Percentiles rank a stretch among this genome's conserved stretches.
These are phyloP conservation scores for Scyliorhinus canicula DNA, from an alignment of 2,797 vertebrate genomes.

Conservation along the genomic window DNA sequence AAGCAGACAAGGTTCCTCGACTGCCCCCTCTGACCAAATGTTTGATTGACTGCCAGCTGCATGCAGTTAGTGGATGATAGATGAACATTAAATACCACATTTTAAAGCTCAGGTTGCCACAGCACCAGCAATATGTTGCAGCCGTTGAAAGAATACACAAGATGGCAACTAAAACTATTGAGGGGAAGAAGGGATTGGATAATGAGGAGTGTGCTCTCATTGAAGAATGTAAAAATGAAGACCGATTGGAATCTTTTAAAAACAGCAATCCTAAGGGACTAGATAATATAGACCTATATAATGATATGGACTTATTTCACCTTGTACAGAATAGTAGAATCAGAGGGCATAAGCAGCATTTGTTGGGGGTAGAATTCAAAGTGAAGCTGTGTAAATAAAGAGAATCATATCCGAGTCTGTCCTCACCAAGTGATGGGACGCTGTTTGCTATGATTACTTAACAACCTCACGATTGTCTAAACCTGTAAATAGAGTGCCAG, in stretches of 20 bases:
- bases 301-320: neutral
- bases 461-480: neutral
- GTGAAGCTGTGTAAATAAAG: neutral
- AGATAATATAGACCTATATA: too few species aligned
- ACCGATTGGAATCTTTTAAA: too few species aligned
- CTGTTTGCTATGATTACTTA: neutral
- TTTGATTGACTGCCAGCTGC: neutral
- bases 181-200: neutral
- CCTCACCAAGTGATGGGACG: neutral
- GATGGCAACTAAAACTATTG: neutral
- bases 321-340: neutral
- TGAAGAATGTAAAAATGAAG: neutral
- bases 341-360: neutral
- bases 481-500: neutral
- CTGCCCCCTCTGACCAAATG: neutral
- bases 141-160: neutral
- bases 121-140: neutral
- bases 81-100: neutral
- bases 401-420: neutral
- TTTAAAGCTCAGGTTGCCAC: neutral
- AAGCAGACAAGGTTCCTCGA: neutral
- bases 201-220: neutral
- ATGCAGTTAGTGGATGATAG: neutral
- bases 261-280: too few species aligned
- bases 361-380: neutral